These are phyloP conservation scores for Catalaphyllia jardinei DNA, from an alignment of 64 coral and sea anemone genomes.

Conservation along the genomic window DNA sequence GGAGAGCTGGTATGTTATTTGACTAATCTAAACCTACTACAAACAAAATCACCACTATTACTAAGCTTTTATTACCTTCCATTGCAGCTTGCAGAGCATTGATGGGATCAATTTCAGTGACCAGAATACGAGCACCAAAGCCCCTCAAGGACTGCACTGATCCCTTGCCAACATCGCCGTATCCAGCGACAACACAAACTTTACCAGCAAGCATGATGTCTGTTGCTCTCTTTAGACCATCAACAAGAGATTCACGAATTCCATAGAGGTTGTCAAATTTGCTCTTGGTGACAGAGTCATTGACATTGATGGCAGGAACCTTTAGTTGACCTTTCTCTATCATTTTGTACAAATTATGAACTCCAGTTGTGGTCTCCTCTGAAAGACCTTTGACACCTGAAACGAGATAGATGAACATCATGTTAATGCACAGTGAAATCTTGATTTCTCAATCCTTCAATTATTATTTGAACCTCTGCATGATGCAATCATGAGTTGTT, in stretches of 20 bases:
- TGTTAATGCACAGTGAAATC: no score
- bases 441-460: no score
- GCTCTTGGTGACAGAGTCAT: conserved; percentile 98
- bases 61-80: conserved; percentile 66
- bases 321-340: conserved; percentile 64
- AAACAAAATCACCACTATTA: no score
- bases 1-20: background rate
- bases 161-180: conserved; percentile 98
- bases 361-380: conserved; percentile 98
- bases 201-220: conserved; percentile 99
- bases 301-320: conserved; percentile 93
- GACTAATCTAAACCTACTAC: background rate
- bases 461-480: no score
- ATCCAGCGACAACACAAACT: conserved; percentile 94
- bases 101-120: conserved; percentile 97
- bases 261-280: conserved; percentile 99
- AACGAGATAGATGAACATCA: background rate
- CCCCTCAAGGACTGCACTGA: conserved; percentile 87
- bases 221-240: conserved; percentile 98
- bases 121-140: conserved; percentile 89
- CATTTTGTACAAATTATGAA: conserved; percentile 98
- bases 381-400: conserved; percentile 77
- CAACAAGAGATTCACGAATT: conserved; percentile 94
- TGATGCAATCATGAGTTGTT: no score
- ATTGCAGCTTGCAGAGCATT: conserved; percentile 99